Evolutionary conservation across 1,140 invertebrate genomes (phyloP).

Genomic region (Drosophila prosaltans): DNA sequence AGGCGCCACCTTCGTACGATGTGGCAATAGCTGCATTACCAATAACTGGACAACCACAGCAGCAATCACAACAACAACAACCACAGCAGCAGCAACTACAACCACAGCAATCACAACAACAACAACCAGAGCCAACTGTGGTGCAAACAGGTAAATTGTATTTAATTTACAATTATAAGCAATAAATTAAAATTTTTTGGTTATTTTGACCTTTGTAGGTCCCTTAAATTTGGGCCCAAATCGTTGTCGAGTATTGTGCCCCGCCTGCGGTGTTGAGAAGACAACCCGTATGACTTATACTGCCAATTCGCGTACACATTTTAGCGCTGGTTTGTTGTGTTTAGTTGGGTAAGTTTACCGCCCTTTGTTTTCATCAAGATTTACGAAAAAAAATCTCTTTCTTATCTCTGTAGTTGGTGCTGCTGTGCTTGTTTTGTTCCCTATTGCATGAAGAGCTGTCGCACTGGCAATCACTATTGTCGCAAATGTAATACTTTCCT

Average conservation of each 20-base stretch:
- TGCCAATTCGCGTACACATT: constrained; percentile 85
- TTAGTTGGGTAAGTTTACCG: constrained; percentile 84
- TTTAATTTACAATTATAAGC: too few relatives aligned
- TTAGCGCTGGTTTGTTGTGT: constrained; percentile 86
- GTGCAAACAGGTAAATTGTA: constrained; percentile 49
- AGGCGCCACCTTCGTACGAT: constrained; percentile 77
- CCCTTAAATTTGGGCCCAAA: constrained; percentile 83
- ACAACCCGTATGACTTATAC: constrained; percentile 84
- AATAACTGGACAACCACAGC: constrained; percentile 42
- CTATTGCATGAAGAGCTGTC: constrained; percentile 87
- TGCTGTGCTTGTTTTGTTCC: constrained; percentile 86
- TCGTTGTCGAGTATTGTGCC: constrained; percentile 84
- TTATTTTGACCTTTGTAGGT: constrained; percentile 15
- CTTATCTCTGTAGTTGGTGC: constrained; percentile 78
- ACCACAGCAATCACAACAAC: constrained; percentile 32
- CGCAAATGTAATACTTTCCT: constrained; percentile 87
- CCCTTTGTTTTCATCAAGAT: background rate
- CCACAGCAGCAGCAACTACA: constrained; percentile 39
- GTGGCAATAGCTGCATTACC: constrained; percentile 62
- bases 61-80: constrained; percentile 33
- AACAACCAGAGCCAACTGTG: constrained; percentile 50
- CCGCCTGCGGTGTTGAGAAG: constrained; percentile 84
- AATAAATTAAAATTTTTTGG: background rate
- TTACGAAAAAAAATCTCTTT: background rate
- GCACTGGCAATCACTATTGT: constrained; percentile 87